Evolutionary conservation across 2,797 vertebrate species (phyloP).

Genomic region (Pseudochaenichthys georgianus): DNA sequence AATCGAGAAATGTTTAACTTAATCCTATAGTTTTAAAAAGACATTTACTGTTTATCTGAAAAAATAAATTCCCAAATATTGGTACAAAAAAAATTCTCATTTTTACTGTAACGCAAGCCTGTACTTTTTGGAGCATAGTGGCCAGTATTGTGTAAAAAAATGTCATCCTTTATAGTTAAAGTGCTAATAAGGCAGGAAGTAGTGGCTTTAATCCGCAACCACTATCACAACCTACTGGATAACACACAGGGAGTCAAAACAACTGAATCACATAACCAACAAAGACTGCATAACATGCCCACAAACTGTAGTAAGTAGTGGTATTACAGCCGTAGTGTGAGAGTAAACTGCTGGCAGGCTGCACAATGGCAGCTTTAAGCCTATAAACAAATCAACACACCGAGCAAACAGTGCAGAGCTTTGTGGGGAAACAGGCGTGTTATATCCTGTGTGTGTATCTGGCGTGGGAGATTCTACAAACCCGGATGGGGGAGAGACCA

Average conservation of each 20-base stretch:
- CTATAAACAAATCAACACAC: conserved; percentile 63
- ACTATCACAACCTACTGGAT: conserved; percentile 20
- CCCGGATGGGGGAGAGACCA: conserved; percentile 68
- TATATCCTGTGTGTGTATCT: conserved; percentile 63
- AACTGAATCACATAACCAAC: conserved; percentile 24
- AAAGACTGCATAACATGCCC: conserved; percentile 53
- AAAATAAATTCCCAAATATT: conserved; percentile 35
- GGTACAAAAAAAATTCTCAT: background rate
- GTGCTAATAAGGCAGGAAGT: conserved; percentile 25
- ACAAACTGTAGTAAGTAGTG: conserved; percentile 43
- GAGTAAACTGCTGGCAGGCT: conserved; percentile 56
- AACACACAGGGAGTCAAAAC: conserved; percentile 49
- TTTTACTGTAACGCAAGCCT: conserved; percentile 19
- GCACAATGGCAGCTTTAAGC: conserved; percentile 46
- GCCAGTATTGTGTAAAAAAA: background rate
- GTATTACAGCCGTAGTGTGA: conserved; percentile 37
- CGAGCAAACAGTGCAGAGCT: conserved; percentile 53
- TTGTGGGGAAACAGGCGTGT: conserved; percentile 66
- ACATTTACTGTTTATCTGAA: conserved; percentile 21
- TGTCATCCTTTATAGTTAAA: background rate
- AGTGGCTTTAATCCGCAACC: conserved; percentile 4
- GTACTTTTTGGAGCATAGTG: conserved; percentile 26
- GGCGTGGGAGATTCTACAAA: conserved; percentile 59
- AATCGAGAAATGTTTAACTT: background rate
- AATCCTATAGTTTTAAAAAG: conserved; percentile 17